These are phyloP conservation scores for Graphium colonna DNA, from an alignment of 2,888 invertebrate species.

Conservation along the genomic window DNA sequence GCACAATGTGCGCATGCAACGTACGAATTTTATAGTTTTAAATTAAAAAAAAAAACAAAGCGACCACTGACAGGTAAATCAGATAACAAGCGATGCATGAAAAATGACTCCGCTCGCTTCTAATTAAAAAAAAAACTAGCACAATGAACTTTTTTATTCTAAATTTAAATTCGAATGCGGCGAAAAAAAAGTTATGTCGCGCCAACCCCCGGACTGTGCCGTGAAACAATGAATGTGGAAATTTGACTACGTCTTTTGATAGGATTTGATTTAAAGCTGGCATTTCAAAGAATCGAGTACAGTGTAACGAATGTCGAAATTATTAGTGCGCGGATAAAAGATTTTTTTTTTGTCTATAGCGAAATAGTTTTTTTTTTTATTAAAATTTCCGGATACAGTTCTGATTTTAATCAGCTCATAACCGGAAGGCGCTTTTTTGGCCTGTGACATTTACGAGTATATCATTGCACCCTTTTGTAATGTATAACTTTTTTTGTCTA, in stretches of 20 bases:
- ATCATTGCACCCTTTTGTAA: slow-evolving; percentile 21
- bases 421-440: slow-evolving; percentile 33
- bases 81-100: slow-evolving; percentile 77
- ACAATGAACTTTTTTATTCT: slow-evolving; percentile 55
- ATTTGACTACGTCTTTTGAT: slow-evolving; percentile 68
- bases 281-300: slow-evolving; percentile 52
- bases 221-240: slow-evolving; percentile 53
- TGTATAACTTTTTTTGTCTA: slow-evolving; percentile 7
- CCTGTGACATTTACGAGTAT: slow-evolving; percentile 29
- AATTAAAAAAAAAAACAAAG: slow-evolving; percentile 43
- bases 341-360: slow-evolving; percentile 37
- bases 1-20: slow-evolving; percentile 39
- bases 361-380: slow-evolving; percentile 28
- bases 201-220: slow-evolving; percentile 41
- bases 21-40: slow-evolving; percentile 31
- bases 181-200: slow-evolving; percentile 47
- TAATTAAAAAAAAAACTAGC: slow-evolving; percentile 68
- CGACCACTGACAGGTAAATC: slow-evolving; percentile 68
- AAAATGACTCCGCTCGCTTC: slow-evolving; percentile 68
- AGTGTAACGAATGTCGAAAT: slow-evolving; percentile 50
- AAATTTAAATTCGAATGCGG: slow-evolving; percentile 66
- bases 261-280: slow-evolving; percentile 67
- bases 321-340: slow-evolving; percentile 41
- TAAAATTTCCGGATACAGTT: slow-evolving; percentile 29
- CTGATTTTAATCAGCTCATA: slow-evolving; percentile 51